These are phyloP conservation scores for Tubulanus polymorphus DNA, from an alignment of 2,888 invertebrate species.

Conservation along the genomic window DNA sequence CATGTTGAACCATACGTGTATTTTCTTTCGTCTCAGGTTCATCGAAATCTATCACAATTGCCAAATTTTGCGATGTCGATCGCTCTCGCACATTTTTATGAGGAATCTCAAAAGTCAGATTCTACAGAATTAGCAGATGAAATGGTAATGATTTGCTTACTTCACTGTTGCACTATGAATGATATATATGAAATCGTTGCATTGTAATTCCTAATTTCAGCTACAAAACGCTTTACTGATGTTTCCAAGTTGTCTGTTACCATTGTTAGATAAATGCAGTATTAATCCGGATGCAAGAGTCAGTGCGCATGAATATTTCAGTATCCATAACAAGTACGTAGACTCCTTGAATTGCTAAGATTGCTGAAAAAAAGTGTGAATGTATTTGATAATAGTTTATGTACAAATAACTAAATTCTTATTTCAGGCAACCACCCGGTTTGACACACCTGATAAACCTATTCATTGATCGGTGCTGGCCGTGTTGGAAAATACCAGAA, in stretches of 20 bases:
- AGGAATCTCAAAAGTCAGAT: slow-evolving; percentile 22
- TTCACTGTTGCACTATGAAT: not conserved
- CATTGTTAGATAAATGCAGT: slow-evolving; percentile 71
- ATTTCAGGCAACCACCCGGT: slow-evolving; percentile 60
- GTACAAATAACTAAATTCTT: not conserved
- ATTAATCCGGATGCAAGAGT: slow-evolving; percentile 67
- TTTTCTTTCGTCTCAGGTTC: slow-evolving; percentile 33
- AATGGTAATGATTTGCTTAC: slow-evolving; percentile 43
- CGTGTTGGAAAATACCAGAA: slow-evolving; percentile 75
- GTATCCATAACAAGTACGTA: slow-evolving; percentile 52
- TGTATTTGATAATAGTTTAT: not conserved
- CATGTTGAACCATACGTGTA: slow-evolving; percentile 1
- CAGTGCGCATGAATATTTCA: slow-evolving; percentile 57
- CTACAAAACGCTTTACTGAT: slow-evolving; percentile 75
- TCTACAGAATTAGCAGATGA: slow-evolving; percentile 55
- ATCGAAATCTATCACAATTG: slow-evolving; percentile 70
- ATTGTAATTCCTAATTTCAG: slow-evolving; percentile 24
- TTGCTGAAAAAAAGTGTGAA: no score
- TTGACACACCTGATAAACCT: slow-evolving; percentile 68
- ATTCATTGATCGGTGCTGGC: slow-evolving; percentile 70
- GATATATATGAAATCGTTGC: slow-evolving; percentile 5
- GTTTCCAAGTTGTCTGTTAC: slow-evolving; percentile 74
- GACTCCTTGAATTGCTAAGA: slow-evolving; percentile 54
- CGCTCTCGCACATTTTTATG: slow-evolving; percentile 61
- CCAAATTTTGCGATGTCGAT: slow-evolving; percentile 85